Evolutionary conservation across 2,113 vertebrate genomes (phyloP).

Genomic region (Alligator sinensis): DNA sequence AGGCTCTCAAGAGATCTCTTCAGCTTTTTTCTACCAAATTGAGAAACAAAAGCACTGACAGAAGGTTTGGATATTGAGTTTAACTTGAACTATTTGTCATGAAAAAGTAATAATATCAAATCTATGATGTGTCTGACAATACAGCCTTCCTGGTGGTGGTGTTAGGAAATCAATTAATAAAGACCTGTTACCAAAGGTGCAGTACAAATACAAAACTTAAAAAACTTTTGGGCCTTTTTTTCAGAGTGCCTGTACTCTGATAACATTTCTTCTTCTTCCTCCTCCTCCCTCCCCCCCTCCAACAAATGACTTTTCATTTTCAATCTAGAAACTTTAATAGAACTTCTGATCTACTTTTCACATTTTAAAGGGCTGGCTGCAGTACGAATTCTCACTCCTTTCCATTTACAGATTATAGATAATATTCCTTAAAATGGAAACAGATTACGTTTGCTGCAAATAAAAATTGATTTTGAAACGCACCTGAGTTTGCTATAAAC

Average conservation of each 20-base stretch:
- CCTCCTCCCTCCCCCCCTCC: not conserved
- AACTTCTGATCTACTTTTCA: not conserved
- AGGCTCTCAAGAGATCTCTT: too few relatives aligned
- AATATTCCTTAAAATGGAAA: fast-evolving
- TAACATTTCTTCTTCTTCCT: not conserved
- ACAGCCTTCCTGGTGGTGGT: not conserved
- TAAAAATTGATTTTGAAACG: not conserved
- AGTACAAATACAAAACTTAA: not conserved
- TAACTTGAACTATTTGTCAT: fast-evolving
- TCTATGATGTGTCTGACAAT: not conserved
- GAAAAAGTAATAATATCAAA: not conserved
- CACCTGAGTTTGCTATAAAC: fast-evolving
- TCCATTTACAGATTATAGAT: fast-evolving
- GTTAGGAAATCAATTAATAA: too few relatives aligned
- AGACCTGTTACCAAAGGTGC: not conserved
- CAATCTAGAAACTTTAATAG: not conserved
- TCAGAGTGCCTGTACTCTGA: not conserved
- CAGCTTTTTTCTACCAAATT: not conserved
- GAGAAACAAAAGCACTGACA: not conserved
- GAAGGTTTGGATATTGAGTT: not conserved
- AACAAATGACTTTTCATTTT: not conserved
- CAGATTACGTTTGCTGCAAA: not conserved
- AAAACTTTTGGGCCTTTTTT: not conserved
- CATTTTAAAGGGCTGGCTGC: fast-evolving
- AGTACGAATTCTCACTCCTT: fast-evolving